These are phyloP conservation scores for Apolygus lucorum DNA, from an alignment of 1,140 invertebrate genomes.

Conservation along the genomic window DNA sequence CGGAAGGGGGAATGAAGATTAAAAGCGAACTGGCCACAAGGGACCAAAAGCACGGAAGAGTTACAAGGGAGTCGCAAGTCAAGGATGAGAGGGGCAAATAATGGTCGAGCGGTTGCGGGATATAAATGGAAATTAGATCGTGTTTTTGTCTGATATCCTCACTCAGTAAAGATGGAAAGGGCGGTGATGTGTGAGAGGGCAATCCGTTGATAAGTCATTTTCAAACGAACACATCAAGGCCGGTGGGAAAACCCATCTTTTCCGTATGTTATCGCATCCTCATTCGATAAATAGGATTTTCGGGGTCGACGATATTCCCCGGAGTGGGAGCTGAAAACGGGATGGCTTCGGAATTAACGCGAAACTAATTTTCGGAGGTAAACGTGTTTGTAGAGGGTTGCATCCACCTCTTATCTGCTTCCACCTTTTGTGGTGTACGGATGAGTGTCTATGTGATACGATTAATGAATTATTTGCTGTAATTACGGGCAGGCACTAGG, in stretches of 20 bases:
- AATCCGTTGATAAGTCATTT: not conserved
- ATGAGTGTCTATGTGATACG: no score
- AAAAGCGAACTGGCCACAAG: not conserved
- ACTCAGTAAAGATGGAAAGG: not conserved
- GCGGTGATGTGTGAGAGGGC: not conserved
- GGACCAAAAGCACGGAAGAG: not conserved
- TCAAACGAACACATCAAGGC: not conserved
- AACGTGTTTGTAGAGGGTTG: no score
- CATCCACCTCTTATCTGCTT: no score
- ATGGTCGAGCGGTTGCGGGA: not conserved
- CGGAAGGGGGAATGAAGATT: not conserved
- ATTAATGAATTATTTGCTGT: no score
- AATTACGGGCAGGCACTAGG: no score
- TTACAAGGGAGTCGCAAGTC: not conserved
- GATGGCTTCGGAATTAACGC: no score
- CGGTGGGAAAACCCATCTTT: not conserved
- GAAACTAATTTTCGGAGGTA: no score
- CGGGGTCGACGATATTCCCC: no score
- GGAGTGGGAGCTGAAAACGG: no score
- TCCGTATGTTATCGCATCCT: not conserved
- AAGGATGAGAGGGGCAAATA: not conserved
- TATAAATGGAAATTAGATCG: not conserved
- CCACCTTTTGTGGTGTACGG: no score
- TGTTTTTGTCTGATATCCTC: not conserved
- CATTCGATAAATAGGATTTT: no score